These are phyloP conservation scores for Aquatica leii DNA, from an alignment of 2,888 invertebrate genomes.

Conservation along the genomic window DNA sequence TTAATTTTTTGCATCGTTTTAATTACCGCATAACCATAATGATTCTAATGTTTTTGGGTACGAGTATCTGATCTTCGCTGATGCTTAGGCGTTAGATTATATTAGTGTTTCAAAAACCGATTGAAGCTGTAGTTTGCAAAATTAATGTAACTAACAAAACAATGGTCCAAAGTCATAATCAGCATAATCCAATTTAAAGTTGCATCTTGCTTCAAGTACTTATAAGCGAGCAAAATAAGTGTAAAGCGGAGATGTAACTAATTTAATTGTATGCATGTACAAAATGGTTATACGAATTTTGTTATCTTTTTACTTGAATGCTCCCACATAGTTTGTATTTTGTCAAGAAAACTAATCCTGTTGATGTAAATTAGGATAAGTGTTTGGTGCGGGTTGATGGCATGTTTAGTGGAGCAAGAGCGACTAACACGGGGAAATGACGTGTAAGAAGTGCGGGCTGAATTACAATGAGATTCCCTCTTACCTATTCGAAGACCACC, in stretches of 20 bases:
- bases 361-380: constrained; percentile 54
- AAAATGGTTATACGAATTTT: constrained; percentile 42
- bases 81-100: too few relatives aligned
- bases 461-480: constrained; percentile 48
- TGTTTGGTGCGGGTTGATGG: constrained; percentile 45
- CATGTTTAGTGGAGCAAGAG: constrained; percentile 41
- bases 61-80: too few relatives aligned
- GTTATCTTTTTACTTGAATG: constrained; percentile 57
- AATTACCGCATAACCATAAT: too few relatives aligned
- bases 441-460: constrained; percentile 59
- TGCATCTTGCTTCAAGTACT: constrained; percentile 11
- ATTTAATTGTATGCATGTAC: constrained; percentile 46
- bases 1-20: not conserved
- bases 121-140: too few relatives aligned
- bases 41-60: too few relatives aligned
- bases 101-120: too few relatives aligned
- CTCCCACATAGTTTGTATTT: constrained; percentile 56
- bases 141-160: not conserved
- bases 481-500: constrained; percentile 33
- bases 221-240: constrained; percentile 18
- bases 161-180: constrained; percentile 7
- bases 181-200: constrained; percentile 12
- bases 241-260: constrained; percentile 30
- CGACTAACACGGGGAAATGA: constrained; percentile 61
- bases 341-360: constrained; percentile 52